Evolutionary conservation across 2,797 vertebrate genomes (phyloP), one percentile per base, ranked within the genome.

Genomic region (Schizopygopsis pylzovi): DNA sequence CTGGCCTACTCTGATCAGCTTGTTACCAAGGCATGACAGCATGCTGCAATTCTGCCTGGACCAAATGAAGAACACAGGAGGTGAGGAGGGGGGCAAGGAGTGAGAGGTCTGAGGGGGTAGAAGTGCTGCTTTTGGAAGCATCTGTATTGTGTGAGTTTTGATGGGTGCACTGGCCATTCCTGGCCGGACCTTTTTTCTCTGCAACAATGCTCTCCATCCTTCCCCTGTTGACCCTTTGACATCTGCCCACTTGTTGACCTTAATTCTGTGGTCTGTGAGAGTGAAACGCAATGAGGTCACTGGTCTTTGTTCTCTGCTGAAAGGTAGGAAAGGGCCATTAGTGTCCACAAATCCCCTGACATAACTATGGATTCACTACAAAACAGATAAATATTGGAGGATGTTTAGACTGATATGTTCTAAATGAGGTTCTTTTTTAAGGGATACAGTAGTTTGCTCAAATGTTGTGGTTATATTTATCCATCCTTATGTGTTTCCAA

Each of bases 181-280:
- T 63, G 67, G 71, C 22, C 13, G 25, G 79, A 73, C 49, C 85
- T 80, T 90, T 85, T 67, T 65, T 82, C 81, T 78, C 20, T 1
- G 41, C 84, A 83, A 94, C 90, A 90, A 87, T 90, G 92, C 88
- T 89, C 82, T 87, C n/a, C 1, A 79, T 93, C 92, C 92, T 85
- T 91, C 54, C 0, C 78, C 73, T 15, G 37, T 78, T 89, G 92
- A 92, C 92, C 94, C 86, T 87, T 81, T 92, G 91, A 95, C 92
- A 93, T 81, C 85, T 86, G 90, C 88, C 92, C 93, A 93, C 91
- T 94, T 92, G 91, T 91, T 93, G 93, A 92, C 93, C 93, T 87
- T 85, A 11, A 6, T 78, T 75, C 92, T 93, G 89, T 59, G 33
- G 88, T 84, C 84, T 83, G 88, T 88, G 89, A 89, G 85, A 68